A percentile compares a stretch with the other conserved stretches of the same genome.
phyloP scores from a whole-genome alignment of 2,888 invertebrate species.

The Epinotia bilunana region DNA sequence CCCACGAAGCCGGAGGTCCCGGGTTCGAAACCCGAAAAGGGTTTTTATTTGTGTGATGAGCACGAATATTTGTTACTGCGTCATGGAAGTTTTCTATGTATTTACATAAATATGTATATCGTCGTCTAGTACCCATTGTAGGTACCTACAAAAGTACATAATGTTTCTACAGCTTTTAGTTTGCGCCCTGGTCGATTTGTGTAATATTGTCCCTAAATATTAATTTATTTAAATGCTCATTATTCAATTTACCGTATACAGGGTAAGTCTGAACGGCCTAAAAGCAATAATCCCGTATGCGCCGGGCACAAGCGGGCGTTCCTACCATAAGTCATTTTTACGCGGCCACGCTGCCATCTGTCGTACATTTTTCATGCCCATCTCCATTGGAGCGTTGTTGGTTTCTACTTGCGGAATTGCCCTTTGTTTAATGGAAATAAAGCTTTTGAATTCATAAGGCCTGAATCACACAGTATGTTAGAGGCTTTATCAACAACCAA shows the following conservation, averaged over 20 bases:
- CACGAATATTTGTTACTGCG: too few species aligned
- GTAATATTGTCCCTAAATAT: too few species aligned
- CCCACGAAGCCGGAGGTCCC: too few species aligned
- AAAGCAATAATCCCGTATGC: conserved; percentile 9
- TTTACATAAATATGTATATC: too few species aligned
- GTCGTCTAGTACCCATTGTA: too few species aligned
- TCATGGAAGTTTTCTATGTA: too few species aligned
- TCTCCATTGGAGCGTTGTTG: conserved; percentile 33
- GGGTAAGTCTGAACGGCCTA: neutral
- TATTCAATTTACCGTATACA: neutral
- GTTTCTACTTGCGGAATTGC: conserved; percentile 8
- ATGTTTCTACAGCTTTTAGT: too few species aligned
- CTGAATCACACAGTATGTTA: neutral
- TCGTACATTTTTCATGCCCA: conserved; percentile 44
- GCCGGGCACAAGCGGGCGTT: conserved; percentile 14
- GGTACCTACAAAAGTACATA: too few species aligned
- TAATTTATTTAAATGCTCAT: too few species aligned
- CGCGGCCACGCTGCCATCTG: conserved; percentile 35
- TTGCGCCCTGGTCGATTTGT: too few species aligned
- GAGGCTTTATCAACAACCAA: conserved; percentile 4
- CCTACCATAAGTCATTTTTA: conserved; percentile 28
- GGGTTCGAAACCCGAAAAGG: too few species aligned
- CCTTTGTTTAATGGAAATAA: conserved; percentile 29
- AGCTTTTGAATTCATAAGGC: neutral
- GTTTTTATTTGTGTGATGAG: too few species aligned